Base-by-base conservation (phyloP, 2,888 invertebrate genomes). In the Patella caerulea region DNA sequence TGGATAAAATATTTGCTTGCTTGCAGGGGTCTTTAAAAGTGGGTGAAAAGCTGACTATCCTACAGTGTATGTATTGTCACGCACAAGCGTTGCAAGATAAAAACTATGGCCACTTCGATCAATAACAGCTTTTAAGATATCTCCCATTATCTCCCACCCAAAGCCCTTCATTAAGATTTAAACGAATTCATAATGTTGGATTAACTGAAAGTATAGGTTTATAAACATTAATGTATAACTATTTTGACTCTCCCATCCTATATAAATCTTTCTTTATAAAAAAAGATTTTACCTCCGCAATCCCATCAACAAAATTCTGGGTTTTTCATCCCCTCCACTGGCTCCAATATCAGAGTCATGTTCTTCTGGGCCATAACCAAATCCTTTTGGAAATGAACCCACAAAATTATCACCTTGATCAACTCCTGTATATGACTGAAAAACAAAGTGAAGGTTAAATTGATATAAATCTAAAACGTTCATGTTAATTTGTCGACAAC, bases 261-360 rank as follows among this genome's bases (percentile, higher is more conserved):
- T 5, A 71, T 4, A n/a, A 17, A 69, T 75, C n/a, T 3, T 14
- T 4, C 17, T 72, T 14, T n/a, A 11, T 56, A 11, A 70, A 78
- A 45, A 9, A 9, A 1, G 0, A 5, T 45, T 45, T 73, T 91
- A 96, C 96, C 96, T 95, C 91, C 98, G 94, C 19, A 98, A 93
- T 3, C 98, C 98, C 98, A 98, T 98, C 45, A 98, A 93, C 56
- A 98, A 93, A 89, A 98, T 98, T 86, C 97, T 94, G 72, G 98
- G 98, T 91, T 98, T 98, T 86, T 96, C 95, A 89, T 96, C 96
- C 75, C 95, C 94, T 11, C 85, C 77, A n/a, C 76, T 72, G 7
- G 85, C 96, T 15, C 85, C 83, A 19, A 84, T 87, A 59, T 92
- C 92, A 1, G 91, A 89, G 29, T 91, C 91, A 52, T 96, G 96